These are phyloP conservation scores for Leptopilina myrica DNA, from an alignment of 2,888 invertebrate species.

Conservation along the genomic window DNA sequence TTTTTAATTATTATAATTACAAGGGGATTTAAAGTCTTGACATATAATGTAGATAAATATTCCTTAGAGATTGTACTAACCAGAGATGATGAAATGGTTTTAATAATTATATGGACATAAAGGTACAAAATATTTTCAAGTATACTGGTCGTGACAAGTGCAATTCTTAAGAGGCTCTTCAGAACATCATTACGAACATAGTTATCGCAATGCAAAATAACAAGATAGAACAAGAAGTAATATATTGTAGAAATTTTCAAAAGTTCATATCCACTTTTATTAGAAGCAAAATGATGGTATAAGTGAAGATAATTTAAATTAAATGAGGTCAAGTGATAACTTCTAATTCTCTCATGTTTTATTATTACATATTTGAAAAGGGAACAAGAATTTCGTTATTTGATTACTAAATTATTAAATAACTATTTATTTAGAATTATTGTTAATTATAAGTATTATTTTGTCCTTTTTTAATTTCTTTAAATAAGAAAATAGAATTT, in stretches of 20 bases:
- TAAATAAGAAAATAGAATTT: no score
- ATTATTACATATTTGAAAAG: no score
- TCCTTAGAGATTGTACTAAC: background rate
- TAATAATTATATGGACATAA: constrained; percentile 58
- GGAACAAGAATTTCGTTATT: no score
- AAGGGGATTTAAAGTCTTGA: background rate
- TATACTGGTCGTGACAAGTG: constrained; percentile 54
- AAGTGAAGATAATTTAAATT: constrained; percentile 16
- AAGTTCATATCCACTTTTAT: constrained; percentile 23
- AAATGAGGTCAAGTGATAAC: constrained; percentile 8
- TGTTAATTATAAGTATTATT: no score
- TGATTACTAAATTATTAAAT: no score
- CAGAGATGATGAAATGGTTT: constrained; percentile 53
- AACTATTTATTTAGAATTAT: no score
- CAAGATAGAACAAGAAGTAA: constrained; percentile 13
- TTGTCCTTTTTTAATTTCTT: no score
- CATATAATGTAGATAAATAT: background rate
- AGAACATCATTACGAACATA: constrained; percentile 60
- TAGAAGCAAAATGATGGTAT: constrained; percentile 10
- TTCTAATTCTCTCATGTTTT: background rate
- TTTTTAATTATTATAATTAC: no score
- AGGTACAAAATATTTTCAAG: constrained; percentile 46
- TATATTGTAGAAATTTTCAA: constrained; percentile 28
- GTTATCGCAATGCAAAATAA: constrained; percentile 52
- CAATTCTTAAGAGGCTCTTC: constrained; percentile 49